Conservation (phyloP, 1,140 invertebrate species). For the Drosophila tropicalis region DNA sequence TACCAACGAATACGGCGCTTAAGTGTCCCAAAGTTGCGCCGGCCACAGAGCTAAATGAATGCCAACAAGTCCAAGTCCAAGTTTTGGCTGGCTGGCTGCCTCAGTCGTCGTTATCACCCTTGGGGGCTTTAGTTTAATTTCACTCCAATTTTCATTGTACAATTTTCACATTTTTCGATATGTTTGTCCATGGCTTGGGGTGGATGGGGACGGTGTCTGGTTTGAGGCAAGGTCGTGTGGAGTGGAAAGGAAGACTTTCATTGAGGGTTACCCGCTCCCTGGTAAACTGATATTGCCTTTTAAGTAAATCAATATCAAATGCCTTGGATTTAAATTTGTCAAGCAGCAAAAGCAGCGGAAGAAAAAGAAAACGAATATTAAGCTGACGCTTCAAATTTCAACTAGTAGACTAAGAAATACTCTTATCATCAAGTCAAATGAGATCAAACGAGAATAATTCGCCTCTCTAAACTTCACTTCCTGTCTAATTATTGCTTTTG, state of each 20-base stretch:
- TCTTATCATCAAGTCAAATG: background rate
- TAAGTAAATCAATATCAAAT: constrained; percentile 79
- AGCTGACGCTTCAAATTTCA: background rate
- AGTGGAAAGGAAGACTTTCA: constrained; percentile 11
- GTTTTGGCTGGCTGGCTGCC: constrained; percentile 42
- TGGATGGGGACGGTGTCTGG: background rate
- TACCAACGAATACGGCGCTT: constrained; percentile 52
- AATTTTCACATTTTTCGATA: constrained; percentile 79
- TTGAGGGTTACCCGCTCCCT: constrained; percentile 39
- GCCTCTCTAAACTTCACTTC: too few relatives aligned
- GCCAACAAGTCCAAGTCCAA: constrained; percentile 64
- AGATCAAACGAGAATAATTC: too few relatives aligned
- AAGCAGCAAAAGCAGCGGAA: constrained; percentile 31
- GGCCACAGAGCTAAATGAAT: constrained; percentile 71
- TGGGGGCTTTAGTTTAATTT: constrained; percentile 79
- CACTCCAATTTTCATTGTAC: constrained; percentile 78
- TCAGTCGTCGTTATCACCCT: constrained; percentile 62
- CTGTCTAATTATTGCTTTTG: background rate
- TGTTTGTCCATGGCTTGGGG: constrained; percentile 28
- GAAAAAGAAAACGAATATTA: constrained; percentile 6
- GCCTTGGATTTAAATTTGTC: constrained; percentile 75
- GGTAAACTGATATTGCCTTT: constrained; percentile 78
- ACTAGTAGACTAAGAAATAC: background rate
- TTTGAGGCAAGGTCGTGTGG: background rate
- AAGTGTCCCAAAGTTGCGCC: constrained; percentile 76